These are phyloP conservation scores for Drosophila rhopaloa DNA, from an alignment of 1,140 invertebrate species.

Conservation along the genomic window DNA sequence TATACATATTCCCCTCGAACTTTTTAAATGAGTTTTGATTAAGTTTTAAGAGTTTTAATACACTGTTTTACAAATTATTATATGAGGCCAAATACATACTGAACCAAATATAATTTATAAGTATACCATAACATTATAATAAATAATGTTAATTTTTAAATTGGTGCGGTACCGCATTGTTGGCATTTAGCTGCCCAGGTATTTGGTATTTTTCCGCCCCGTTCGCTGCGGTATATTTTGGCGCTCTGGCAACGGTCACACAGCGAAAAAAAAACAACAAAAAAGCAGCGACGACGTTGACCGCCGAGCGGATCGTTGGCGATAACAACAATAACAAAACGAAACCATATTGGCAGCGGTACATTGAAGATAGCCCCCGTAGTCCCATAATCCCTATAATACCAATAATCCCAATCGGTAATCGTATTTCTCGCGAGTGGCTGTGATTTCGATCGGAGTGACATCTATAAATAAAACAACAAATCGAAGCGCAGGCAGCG, in stretches of 20 bases:
- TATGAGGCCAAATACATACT: too few relatives aligned
- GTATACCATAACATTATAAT: too few relatives aligned
- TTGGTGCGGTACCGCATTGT: not conserved
- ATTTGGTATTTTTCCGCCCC: not conserved
- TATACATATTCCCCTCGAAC: too few relatives aligned
- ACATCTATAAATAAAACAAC: slow-evolving; percentile 39
- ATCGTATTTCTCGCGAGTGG: not conserved
- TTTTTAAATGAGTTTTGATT: too few relatives aligned
- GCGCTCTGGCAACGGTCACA: not conserved
- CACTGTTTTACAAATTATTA: too few relatives aligned
- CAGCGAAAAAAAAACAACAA: slow-evolving; percentile 8
- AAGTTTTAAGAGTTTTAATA: too few relatives aligned
- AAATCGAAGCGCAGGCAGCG: slow-evolving; percentile 1
- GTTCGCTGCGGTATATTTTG: not conserved
- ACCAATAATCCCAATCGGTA: not conserved
- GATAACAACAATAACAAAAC: slow-evolving; percentile 37
- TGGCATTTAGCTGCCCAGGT: too few relatives aligned
- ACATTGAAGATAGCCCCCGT: not conserved
- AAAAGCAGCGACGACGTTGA: slow-evolving; percentile 12
- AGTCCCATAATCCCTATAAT: not conserved
- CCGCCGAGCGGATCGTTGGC: slow-evolving; percentile 7
- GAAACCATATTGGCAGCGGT: slow-evolving; percentile 21
- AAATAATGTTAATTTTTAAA: not conserved
- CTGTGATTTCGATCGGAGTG: slow-evolving; percentile 4
- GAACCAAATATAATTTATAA: too few relatives aligned